A percentile compares a stretch with the other conserved stretches of the same genome.
phyloP scores from a whole-genome alignment of 2,888 invertebrate genomes.

The Lasioglossum vierecki region DNA sequence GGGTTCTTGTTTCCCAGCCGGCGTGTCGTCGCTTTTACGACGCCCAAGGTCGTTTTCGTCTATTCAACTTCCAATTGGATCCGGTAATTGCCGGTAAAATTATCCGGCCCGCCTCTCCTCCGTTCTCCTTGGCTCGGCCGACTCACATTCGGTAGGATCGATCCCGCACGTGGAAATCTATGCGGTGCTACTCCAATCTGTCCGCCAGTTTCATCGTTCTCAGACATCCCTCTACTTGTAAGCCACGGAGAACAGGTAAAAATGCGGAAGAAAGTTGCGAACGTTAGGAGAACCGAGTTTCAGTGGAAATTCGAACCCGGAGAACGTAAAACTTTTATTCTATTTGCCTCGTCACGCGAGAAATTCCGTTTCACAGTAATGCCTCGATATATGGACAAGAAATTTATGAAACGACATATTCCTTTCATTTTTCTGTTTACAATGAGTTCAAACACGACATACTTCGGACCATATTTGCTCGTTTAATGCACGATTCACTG shows the following conservation, averaged over 20 bases:
- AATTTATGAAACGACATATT: too few species aligned
- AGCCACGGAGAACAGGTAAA: not conserved
- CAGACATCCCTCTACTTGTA: not conserved
- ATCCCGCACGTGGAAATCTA: constrained; percentile 49
- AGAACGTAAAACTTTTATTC: not conserved
- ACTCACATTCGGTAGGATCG: constrained; percentile 38
- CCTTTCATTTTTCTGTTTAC: too few species aligned
- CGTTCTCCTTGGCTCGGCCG: constrained; percentile 30
- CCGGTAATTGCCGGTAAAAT: constrained; percentile 78
- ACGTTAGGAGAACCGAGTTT: not conserved
- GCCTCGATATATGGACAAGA: too few species aligned
- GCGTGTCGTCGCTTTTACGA: constrained; percentile 57
- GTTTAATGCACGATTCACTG: too few species aligned
- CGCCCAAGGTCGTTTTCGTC: constrained; percentile 73
- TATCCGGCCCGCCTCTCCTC: constrained; percentile 71
- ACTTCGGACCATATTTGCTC: too few species aligned
- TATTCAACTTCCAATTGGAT: constrained; percentile 78
- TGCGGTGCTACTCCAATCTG: constrained; percentile 15
- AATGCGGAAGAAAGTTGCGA: not conserved
- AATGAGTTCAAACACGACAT: too few species aligned
- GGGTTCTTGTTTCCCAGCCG: constrained; percentile 49
- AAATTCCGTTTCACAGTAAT: not conserved
- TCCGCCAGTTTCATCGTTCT: constrained; percentile 17
- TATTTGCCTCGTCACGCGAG: not conserved
- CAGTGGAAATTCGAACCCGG: not conserved